Percentiles rank a stretch among this genome's conserved stretches.
phyloP scores from a whole-genome alignment of 2,113 vertebrate genomes.

The Polypterus senegalus region DNA sequence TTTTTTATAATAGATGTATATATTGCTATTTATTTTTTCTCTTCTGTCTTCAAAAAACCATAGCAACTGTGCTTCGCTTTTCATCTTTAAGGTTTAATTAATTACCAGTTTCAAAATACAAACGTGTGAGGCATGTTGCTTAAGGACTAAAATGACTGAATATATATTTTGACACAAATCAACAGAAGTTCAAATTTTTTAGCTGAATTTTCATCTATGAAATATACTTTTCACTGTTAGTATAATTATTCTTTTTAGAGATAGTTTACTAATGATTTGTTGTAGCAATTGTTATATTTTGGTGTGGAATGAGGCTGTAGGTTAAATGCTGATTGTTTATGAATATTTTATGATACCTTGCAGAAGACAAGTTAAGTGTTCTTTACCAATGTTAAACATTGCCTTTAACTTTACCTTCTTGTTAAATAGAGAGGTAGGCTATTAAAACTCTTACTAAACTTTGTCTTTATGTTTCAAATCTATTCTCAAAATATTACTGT shows the following conservation, averaged over 20 bases:
- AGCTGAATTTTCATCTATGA: constrained; percentile 15
- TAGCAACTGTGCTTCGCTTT: too few species aligned
- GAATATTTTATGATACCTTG: too few species aligned
- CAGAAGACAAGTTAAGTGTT: too few species aligned
- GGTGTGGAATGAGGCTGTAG: background rate
- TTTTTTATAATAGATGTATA: too few species aligned
- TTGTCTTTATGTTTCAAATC: too few species aligned
- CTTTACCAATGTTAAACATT: too few species aligned
- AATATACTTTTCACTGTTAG: constrained; percentile 4
- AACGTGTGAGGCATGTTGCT: background rate
- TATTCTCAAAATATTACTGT: too few species aligned
- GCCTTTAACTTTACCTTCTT: too few species aligned
- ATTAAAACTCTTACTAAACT: too few species aligned
- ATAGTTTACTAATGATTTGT: constrained; percentile 8
- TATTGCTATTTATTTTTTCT: too few species aligned
- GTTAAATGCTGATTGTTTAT: constrained; percentile 2
- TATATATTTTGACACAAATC: constrained; percentile 8
- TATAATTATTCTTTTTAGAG: constrained; percentile 7
- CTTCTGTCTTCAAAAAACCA: too few species aligned
- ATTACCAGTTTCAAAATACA: background rate
- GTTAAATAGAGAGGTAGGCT: too few species aligned
- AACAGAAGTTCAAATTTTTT: background rate
- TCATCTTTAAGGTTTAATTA: background rate
- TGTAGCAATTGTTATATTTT: constrained; percentile 8
- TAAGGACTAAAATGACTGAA: constrained; percentile 3